Percentiles rank a stretch among this genome's conserved stretches.
Conservation (phyloP, 2,113 vertebrate species). For the Neomonachus schauinslandi region DNA sequence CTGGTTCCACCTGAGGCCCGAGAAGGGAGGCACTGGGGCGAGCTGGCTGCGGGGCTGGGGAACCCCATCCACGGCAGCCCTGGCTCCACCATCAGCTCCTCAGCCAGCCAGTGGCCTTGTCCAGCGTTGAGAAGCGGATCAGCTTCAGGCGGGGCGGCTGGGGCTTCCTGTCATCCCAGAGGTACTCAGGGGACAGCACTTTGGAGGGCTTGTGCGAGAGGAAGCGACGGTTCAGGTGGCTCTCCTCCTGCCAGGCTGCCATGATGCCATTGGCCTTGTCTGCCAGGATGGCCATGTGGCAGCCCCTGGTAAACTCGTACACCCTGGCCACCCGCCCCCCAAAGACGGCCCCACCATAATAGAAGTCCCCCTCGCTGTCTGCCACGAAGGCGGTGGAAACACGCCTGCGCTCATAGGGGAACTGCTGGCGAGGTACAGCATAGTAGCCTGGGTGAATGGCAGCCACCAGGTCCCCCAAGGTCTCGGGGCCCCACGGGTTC, state of each 20-base stretch:
- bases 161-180: conserved; percentile 86
- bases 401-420: conserved; percentile 86
- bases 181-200: conserved; percentile 88
- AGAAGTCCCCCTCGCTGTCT: conserved; percentile 87
- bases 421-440: neutral
- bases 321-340: conserved; percentile 83
- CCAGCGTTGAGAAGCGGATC: conserved; percentile 82
- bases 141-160: conserved; percentile 79
- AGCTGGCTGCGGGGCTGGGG: neutral
- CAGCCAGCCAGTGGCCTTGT: conserved; percentile 80
- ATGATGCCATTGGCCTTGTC: conserved; percentile 85
- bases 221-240: conserved; percentile 88
- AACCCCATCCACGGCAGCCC: accelerated
- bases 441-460: conserved; percentile 88
- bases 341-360: conserved; percentile 85
- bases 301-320: conserved; percentile 80
- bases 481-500: conserved; percentile 85
- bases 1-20: neutral
- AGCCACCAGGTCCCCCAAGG: conserved; percentile 83
- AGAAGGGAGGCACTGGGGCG: neutral
- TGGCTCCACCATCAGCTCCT: neutral
- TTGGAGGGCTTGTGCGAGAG: conserved; percentile 87
- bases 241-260: conserved; percentile 90
- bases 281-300: conserved; percentile 81
- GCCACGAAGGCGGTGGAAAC: conserved; percentile 84